phyloP scores from a whole-genome alignment of 2,797 vertebrate genomes.

The Enteromius argenteus region DNA sequence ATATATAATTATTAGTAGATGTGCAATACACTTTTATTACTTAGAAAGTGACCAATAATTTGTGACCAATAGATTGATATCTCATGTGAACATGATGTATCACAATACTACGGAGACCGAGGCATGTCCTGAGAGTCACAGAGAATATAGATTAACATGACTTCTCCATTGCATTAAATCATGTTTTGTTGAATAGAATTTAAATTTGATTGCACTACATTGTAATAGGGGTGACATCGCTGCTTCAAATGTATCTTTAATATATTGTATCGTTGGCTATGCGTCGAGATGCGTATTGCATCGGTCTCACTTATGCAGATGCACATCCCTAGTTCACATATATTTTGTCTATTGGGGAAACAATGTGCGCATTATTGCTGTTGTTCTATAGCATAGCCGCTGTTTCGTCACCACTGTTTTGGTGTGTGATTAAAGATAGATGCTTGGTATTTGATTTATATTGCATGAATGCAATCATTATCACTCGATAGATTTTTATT shows the following conservation, averaged over 20 bases:
- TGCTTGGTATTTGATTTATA: conserved; percentile 53
- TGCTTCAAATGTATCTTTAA: background rate
- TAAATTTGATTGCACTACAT: background rate
- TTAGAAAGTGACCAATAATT: background rate
- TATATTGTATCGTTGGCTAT: background rate
- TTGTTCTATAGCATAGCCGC: conserved; percentile 7
- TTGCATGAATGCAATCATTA: conserved; percentile 43
- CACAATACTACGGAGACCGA: background rate
- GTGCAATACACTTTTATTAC: background rate
- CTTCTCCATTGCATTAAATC: background rate
- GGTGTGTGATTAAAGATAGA: conserved; percentile 49
- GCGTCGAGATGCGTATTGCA: background rate
- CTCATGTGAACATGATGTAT: background rate
- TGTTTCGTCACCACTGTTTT: conserved; percentile 15
- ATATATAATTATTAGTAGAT: background rate
- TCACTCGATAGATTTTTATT: conserved; percentile 52
- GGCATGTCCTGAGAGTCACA: background rate
- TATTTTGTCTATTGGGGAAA: conserved; percentile 5
- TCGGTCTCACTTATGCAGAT: background rate
- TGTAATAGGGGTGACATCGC: background rate
- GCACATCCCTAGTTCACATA: background rate
- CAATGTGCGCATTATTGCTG: conserved; percentile 24
- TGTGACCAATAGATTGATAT: background rate
- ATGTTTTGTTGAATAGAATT: background rate
- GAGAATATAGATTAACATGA: background rate